phyloP scores from a whole-genome alignment of 2,113 vertebrate species.

The Zosterops lateralis region DNA sequence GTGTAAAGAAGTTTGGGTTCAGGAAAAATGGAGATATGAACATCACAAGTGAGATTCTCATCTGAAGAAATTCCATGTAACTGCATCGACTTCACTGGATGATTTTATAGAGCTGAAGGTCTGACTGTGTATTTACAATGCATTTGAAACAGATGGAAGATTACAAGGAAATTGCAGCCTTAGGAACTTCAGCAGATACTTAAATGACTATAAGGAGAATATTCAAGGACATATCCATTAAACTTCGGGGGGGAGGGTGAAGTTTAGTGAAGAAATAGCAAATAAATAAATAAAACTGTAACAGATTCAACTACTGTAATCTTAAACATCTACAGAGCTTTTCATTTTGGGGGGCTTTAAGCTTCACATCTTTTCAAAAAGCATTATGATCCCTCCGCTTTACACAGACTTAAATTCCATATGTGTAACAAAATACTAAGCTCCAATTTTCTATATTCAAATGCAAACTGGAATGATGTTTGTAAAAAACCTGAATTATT shows the following conservation, averaged over 20 bases:
- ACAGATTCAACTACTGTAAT: background rate
- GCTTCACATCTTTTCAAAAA: background rate
- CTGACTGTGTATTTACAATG: background rate
- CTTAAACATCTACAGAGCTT: background rate
- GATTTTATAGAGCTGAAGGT: background rate
- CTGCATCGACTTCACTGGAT: background rate
- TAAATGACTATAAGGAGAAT: background rate
- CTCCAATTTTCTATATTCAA: background rate
- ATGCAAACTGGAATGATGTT: background rate
- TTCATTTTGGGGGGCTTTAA: background rate
- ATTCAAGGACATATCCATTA: background rate
- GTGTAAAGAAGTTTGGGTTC: background rate
- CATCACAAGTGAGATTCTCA: background rate
- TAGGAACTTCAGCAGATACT: background rate
- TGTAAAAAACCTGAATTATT: background rate
- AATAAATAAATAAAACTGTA: background rate
- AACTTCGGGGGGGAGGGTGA: no score
- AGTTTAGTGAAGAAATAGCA: background rate
- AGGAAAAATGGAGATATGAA: background rate
- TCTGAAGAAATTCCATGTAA: background rate
- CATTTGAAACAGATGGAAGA: constrained; percentile 9
- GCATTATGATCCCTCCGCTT: background rate
- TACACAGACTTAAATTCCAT: background rate
- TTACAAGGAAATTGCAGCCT: background rate
- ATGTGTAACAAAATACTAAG: background rate